These are phyloP conservation scores for Glaucomys volans DNA, from an alignment of 2,113 vertebrate species.

Conservation along the genomic window DNA sequence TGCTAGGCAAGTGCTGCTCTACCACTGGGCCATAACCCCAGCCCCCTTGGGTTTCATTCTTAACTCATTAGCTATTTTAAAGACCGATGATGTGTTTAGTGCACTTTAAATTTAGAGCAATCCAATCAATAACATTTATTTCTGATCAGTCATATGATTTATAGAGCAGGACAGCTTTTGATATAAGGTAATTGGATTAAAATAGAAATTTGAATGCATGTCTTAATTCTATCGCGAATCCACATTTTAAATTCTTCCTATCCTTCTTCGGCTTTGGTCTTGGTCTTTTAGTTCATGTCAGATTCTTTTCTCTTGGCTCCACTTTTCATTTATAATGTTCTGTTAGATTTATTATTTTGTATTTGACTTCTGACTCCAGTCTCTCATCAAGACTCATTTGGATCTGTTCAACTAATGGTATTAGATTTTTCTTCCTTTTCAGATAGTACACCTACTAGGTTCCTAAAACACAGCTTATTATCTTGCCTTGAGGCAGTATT, in stretches of 20 bases:
- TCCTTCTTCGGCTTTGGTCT: conserved; percentile 1
- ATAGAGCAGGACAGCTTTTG: background rate
- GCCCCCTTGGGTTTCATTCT: background rate
- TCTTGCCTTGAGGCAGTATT: background rate
- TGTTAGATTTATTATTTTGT: conserved; percentile 37
- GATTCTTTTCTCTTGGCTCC: conserved; percentile 47
- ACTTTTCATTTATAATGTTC: conserved; percentile 45
- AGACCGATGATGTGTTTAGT: background rate
- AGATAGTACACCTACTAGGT: background rate
- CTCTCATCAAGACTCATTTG: background rate
- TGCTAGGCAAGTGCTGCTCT: too few relatives aligned
- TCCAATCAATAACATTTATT: background rate
- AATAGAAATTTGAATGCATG: background rate
- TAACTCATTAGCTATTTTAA: conserved; percentile 35
- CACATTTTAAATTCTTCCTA: background rate
- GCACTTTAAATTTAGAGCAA: conserved; percentile 16
- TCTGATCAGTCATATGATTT: background rate
- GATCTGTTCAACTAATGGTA: background rate
- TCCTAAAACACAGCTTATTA: background rate
- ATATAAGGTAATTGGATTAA: background rate
- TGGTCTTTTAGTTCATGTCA: background rate
- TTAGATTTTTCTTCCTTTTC: conserved; percentile 35
- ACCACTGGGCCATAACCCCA: too few relatives aligned
- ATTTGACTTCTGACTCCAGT: conserved; percentile 18
- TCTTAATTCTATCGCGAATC: background rate